Conservation (phyloP, 1,140 invertebrate species). For the Lucilia sericata region DNA sequence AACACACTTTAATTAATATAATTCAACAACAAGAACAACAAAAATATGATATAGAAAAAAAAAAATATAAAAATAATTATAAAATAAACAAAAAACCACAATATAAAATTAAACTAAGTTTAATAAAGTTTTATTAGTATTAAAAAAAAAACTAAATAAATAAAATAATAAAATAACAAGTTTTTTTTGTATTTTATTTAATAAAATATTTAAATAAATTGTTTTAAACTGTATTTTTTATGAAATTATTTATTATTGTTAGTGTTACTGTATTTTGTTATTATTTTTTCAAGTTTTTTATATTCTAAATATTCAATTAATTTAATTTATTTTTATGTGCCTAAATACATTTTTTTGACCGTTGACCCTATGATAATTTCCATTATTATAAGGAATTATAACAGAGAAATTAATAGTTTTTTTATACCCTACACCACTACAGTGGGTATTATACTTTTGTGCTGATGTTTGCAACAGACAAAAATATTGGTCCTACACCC, state of each 20-base stretch:
- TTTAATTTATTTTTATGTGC: no score
- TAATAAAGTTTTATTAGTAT: slow-evolving; percentile 22
- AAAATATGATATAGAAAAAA: background rate
- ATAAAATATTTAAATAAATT: background rate
- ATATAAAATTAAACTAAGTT: slow-evolving; percentile 22
- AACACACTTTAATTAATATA: slow-evolving; percentile 37
- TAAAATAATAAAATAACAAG: background rate
- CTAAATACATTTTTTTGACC: no score
- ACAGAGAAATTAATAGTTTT: no score
- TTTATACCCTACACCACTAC: no score
- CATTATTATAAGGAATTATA: no score
- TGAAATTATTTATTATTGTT: background rate
- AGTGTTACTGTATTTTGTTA: background rate
- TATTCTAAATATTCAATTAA: no score
- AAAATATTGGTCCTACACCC: no score
- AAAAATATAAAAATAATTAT: background rate
- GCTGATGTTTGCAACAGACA: no score
- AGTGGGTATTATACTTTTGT: no score
- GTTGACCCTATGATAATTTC: no score
- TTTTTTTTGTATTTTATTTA: background rate
- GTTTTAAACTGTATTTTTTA: background rate
- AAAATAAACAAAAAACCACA: slow-evolving; percentile 11
- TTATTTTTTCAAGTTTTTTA: background rate
- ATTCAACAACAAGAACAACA: background rate
- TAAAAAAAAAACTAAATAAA: background rate